These are phyloP conservation scores for Temnothorax rugatulus DNA, from an alignment of 2,888 invertebrate genomes.

Conservation along the genomic window DNA sequence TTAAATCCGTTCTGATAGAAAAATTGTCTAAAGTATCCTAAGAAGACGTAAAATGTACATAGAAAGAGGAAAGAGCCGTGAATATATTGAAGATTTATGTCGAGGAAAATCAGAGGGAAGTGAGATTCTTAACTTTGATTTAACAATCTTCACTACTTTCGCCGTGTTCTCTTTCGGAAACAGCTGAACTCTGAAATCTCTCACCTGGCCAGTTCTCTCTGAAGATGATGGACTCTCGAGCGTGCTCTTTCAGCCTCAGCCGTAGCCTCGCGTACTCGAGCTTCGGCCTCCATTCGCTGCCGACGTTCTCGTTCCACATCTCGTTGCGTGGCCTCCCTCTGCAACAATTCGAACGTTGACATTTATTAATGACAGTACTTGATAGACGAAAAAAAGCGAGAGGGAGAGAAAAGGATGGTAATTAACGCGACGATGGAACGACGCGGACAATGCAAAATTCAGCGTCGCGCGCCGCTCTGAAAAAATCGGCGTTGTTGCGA, in stretches of 20 bases:
- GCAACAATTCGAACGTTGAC: constrained; percentile 82
- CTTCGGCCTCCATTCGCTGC: constrained; percentile 86
- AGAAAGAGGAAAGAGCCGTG: background rate
- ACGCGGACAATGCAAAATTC: constrained; percentile 42
- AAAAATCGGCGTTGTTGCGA: constrained; percentile 36
- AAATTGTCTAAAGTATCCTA: background rate
- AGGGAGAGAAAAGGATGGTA: background rate
- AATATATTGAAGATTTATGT: background rate
- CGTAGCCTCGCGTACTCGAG: constrained; percentile 85
- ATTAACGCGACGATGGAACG: constrained; percentile 38
- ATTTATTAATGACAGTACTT: constrained; percentile 41
- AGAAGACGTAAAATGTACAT: background rate
- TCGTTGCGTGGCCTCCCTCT: constrained; percentile 88
- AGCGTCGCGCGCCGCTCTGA: constrained; percentile 16
- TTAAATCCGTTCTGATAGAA: background rate
- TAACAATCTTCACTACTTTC: background rate
- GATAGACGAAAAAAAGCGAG: background rate
- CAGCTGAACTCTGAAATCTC: background rate
- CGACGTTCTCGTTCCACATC: constrained; percentile 86
- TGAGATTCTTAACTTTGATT: background rate
- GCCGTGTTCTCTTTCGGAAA: background rate
- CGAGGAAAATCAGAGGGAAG: background rate
- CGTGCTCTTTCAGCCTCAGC: constrained; percentile 86
- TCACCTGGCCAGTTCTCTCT: constrained; percentile 86
- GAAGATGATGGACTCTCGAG: constrained; percentile 85